phyloP scores from a whole-genome alignment of 1,140 invertebrate species.

The Melipona quadrifasciata region DNA sequence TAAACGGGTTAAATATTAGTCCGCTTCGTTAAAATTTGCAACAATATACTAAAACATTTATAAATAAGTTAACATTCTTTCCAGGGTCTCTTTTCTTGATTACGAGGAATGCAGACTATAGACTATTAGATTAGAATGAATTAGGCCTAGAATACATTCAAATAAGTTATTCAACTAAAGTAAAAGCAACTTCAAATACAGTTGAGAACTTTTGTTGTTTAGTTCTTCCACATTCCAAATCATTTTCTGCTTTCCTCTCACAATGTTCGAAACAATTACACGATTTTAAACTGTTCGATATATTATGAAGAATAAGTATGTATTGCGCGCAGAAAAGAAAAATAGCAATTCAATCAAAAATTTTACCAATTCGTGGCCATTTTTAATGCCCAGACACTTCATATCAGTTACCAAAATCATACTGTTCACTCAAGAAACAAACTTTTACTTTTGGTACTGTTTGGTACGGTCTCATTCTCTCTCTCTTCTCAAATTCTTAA shows the following conservation, averaged over 20 bases:
- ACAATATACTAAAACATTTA: conserved; percentile 12
- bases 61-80: conserved; percentile 26
- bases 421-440: not conserved
- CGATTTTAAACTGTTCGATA: conserved; percentile 5
- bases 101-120: conserved; percentile 32
- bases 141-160: conserved; percentile 32
- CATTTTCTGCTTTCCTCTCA: conserved; percentile 56
- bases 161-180: conserved; percentile 23
- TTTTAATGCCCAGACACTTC: not conserved
- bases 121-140: not conserved
- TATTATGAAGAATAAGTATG: conserved; percentile 30
- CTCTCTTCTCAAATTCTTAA: conserved; percentile 2
- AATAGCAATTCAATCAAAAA: conserved; percentile 19
- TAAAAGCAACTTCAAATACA: not conserved
- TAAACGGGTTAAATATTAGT: conserved; percentile 24
- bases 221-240: not conserved
- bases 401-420: conserved; percentile 25
- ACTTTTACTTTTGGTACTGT: conserved; percentile 26
- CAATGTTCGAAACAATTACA: conserved; percentile 10
- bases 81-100: not conserved
- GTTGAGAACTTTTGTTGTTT: not conserved
- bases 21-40: conserved; percentile 21
- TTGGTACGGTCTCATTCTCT: conserved; percentile 25
- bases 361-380: not conserved
- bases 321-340: conserved; percentile 25